Percentiles rank a stretch among this genome's conserved stretches.
phyloP scores from a whole-genome alignment of 2,113 vertebrate species.

The Etia nguti region DNA sequence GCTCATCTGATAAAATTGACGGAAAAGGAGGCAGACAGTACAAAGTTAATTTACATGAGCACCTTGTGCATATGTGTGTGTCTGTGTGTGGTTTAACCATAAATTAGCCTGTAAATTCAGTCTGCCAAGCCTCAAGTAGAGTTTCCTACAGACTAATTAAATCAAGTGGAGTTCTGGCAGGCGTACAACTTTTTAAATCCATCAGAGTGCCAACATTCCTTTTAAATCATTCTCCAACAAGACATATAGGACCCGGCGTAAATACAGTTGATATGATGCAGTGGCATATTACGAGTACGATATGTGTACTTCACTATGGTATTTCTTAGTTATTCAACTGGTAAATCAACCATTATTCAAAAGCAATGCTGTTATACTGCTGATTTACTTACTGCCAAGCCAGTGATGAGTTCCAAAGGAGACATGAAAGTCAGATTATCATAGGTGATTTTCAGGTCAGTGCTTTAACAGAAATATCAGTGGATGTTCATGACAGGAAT shows the following conservation, averaged over 20 bases:
- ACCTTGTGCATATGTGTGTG: conserved; percentile 1
- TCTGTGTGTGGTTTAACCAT: conserved; percentile 16
- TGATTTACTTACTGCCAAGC: neutral
- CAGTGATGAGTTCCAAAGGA: neutral
- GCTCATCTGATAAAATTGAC: conserved; percentile 66
- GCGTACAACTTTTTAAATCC: neutral
- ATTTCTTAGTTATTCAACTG: neutral
- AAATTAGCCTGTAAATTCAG: conserved; percentile 39
- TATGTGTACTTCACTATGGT: neutral
- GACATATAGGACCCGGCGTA: neutral
- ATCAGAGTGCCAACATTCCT: conserved; percentile 39
- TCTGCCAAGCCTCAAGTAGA: conserved; percentile 23
- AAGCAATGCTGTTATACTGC: neutral
- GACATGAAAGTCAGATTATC: neutral
- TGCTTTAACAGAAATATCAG: neutral
- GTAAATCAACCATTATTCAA: neutral
- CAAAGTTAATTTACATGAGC: conserved; percentile 15
- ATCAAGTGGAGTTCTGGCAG: conserved; percentile 51
- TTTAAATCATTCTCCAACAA: conserved; percentile 39
- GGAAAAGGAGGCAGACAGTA: neutral
- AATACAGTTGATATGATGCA: conserved; percentile 1
- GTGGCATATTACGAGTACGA: neutral
- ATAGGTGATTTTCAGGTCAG: neutral
- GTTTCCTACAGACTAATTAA: conserved; percentile 53
- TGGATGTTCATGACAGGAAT: neutral